phyloP scores from a whole-genome alignment of 2,113 vertebrate genomes.

The Neogale vison region DNA sequence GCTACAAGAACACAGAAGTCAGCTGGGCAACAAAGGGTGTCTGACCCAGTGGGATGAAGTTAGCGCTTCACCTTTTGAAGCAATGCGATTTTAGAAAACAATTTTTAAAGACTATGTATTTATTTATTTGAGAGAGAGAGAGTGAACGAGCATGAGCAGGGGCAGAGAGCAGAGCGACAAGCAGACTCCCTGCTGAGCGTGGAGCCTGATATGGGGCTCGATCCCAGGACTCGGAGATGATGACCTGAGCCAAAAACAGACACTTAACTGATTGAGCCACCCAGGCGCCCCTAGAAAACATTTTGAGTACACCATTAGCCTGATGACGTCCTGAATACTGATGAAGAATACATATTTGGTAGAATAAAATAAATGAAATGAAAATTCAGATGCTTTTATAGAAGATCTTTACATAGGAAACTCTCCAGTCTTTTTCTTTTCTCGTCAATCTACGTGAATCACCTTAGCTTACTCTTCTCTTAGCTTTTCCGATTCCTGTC shows the following conservation, averaged over 20 bases:
- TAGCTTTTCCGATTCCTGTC: background rate
- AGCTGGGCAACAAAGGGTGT: background rate
- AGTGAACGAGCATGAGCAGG: background rate
- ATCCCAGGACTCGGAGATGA: background rate
- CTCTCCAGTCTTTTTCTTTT: background rate
- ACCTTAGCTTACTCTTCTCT: background rate
- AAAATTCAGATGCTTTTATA: background rate
- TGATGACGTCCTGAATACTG: background rate
- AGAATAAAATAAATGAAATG: too few relatives aligned
- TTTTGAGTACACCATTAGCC: background rate
- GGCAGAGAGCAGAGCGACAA: background rate
- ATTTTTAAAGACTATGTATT: background rate
- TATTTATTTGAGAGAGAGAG: background rate
- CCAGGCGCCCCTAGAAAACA: background rate
- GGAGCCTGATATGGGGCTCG: background rate
- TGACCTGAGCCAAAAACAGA: background rate
- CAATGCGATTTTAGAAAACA: background rate
- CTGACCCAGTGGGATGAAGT: background rate
- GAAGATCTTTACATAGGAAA: background rate
- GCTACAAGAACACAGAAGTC: background rate
- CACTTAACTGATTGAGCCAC: background rate
- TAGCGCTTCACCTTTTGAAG: background rate
- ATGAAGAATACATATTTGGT: background rate
- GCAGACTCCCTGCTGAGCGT: background rate
- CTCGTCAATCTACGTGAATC: background rate